A percentile compares a stretch with the other conserved stretches of the same genome.
Conservation (phyloP, 2,113 vertebrate genomes). For the Dasyprocta punctata region DNA sequence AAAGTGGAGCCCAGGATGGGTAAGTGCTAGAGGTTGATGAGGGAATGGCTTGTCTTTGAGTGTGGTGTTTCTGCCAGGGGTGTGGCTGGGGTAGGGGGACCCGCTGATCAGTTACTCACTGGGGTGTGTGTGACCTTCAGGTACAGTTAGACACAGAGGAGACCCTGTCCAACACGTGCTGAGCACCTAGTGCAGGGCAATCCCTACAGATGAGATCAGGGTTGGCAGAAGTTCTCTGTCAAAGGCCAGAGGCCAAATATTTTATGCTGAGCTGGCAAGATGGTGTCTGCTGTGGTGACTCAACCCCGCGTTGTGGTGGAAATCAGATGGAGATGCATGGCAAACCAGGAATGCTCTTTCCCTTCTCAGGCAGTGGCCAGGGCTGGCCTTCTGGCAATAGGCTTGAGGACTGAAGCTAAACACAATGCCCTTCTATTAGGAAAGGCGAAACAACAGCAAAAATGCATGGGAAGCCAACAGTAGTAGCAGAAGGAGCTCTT, state of each 20-base stretch:
- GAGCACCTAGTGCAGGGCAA: not conserved
- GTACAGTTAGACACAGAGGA: not conserved
- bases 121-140: too few species aligned
- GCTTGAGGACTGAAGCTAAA: not conserved
- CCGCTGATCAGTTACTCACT: accelerated
- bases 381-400: not conserved
- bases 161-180: accelerated
- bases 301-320: not conserved
- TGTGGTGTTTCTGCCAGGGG: not conserved
- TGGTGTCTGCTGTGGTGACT: not conserved
- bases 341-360: too few species aligned
- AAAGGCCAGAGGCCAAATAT: too few species aligned
- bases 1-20: too few species aligned
- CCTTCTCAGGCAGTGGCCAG: not conserved
- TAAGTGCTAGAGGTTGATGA: not conserved
- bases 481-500: not conserved
- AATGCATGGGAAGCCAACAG: not conserved
- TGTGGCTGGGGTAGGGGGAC: not conserved
- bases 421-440: not conserved
- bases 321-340: not conserved
- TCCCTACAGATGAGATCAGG: not conserved
- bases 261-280: not conserved
- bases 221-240: not conserved
- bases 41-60: not conserved
- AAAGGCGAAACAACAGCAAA: not conserved